Base-by-base conservation (phyloP, 2,797 vertebrate genomes). In the Balearica regulorum region DNA sequence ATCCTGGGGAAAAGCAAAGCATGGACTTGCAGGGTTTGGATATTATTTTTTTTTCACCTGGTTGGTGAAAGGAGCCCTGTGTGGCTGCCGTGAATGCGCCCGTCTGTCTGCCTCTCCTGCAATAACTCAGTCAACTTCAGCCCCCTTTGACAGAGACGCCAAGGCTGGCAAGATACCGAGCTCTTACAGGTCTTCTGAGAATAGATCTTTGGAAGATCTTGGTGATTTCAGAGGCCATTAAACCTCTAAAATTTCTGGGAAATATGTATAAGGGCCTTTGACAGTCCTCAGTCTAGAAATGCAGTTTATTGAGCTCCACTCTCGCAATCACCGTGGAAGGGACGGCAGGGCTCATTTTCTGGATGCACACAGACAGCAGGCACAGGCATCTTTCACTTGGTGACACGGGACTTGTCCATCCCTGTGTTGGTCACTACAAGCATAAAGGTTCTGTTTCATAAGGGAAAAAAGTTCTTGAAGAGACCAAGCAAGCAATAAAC, bases 241-340 rank as follows among this genome's bases (percentile, higher is more conserved):
- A 80, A 73, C 62, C 53, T 69, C 87, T 72, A 28, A 39, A 37
- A 46, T 62, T 79, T 33, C 79, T 93, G 81, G 83, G 93, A 82
- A 94, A 90, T 41, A 29, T 11, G 31, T 25, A 3, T 33, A 64
- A 80, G 26, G 53, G 44, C 11, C n/a, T 93, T 61, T 86, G 87
- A 70, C 24, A 44, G 22, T 71, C 54, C 58, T 35, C 31, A 3
- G 64, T 29, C 39, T 12, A 43, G 4, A 51, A 77, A 73, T 5
- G 33, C 1, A 9, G 14, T 77, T 93, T 43, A 11, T 16, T 35
- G 88, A 79, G 70, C 71, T 26, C 9, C 2, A 5, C 29, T 72
- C 24, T 6, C 0, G 5, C 58, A 1, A 1, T 16, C 3, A 2
- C 33, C 1, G 3, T 0, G 10, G 43, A 64, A 17, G 41, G 61